phyloP scores from a whole-genome alignment of 2,797 vertebrate species.

The Phalanger gymnotis region DNA sequence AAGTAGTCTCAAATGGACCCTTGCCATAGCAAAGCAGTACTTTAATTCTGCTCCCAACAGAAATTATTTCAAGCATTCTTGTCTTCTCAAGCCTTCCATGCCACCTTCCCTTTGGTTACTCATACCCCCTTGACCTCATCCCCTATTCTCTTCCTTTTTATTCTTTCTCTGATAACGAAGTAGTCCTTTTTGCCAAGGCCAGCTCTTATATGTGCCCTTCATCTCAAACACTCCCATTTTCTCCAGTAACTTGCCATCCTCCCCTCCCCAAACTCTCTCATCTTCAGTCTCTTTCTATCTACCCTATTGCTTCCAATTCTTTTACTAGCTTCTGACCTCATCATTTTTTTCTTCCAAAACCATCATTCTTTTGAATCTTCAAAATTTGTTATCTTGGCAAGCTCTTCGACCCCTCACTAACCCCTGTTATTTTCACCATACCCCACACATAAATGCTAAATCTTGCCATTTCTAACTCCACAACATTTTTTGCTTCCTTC shows the following conservation, averaged over 20 bases:
- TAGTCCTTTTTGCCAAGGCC: not conserved
- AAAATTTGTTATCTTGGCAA: not conserved
- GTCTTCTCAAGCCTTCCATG: not conserved
- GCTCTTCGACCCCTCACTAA: not conserved
- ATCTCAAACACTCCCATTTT: not conserved
- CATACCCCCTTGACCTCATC: not conserved
- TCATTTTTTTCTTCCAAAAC: not conserved
- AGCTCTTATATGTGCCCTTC: not conserved
- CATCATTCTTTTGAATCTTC: not conserved
- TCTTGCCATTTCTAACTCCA: not conserved
- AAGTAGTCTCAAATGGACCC: not conserved
- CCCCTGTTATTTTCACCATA: not conserved
- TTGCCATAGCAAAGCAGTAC: not conserved
- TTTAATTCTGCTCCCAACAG: not conserved
- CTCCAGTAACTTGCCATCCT: not conserved
- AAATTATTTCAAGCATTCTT: not conserved
- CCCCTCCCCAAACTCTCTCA: too few relatives aligned
- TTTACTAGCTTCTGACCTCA: not conserved
- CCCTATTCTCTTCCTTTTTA: not conserved
- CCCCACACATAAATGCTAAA: not conserved
- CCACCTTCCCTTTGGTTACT: not conserved
- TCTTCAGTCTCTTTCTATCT: not conserved
- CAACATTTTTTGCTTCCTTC: not conserved
- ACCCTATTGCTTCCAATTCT: not conserved
- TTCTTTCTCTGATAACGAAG: not conserved